A percentile compares a stretch with the other conserved stretches of the same genome.
Evolutionary conservation across 92 coral and sea anemone species (phyloP).

Genomic region (Zoanthus sansibaricus): DNA sequence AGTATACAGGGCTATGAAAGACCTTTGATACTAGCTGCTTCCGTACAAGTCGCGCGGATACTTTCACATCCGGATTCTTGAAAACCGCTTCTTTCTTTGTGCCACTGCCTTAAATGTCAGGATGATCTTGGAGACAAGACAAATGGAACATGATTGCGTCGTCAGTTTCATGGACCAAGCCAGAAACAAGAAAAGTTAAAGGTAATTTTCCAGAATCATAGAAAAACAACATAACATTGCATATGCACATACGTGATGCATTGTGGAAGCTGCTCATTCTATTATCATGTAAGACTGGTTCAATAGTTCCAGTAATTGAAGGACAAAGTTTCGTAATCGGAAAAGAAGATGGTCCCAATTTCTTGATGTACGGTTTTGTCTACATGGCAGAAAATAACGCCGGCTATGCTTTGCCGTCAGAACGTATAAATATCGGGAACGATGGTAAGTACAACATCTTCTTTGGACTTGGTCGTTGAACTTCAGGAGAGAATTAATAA

Average conservation of each 20-base stretch:
- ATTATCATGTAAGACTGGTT: constrained; percentile 42
- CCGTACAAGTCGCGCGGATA: not conserved
- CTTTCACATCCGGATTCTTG: constrained; percentile 39
- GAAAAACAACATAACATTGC: not conserved
- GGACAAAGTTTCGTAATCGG: constrained; percentile 15
- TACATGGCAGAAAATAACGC: constrained; percentile 29
- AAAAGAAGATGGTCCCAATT: constrained; percentile 41
- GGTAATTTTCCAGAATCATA: not conserved
- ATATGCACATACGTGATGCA: constrained; percentile 3
- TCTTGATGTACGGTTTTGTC: constrained; percentile 29
- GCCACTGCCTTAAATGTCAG: constrained; percentile 46
- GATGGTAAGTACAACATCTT: constrained; percentile 28
- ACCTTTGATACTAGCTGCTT: no score
- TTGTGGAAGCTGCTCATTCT: not conserved
- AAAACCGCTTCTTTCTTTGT: constrained; percentile 42
- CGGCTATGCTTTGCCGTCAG: constrained; percentile 55
- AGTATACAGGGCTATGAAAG: no score
- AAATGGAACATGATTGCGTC: not conserved
- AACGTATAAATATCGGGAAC: constrained; percentile 55
- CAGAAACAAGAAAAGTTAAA: not conserved
- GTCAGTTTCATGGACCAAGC: not conserved
- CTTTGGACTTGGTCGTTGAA: not conserved
- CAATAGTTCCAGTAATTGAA: constrained; percentile 34
- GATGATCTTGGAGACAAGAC: constrained; percentile 26
- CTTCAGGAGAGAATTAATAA: not conserved